phyloP scores from a whole-genome alignment of 2,113 vertebrate genomes.

The Salvelinus sp. region DNA sequence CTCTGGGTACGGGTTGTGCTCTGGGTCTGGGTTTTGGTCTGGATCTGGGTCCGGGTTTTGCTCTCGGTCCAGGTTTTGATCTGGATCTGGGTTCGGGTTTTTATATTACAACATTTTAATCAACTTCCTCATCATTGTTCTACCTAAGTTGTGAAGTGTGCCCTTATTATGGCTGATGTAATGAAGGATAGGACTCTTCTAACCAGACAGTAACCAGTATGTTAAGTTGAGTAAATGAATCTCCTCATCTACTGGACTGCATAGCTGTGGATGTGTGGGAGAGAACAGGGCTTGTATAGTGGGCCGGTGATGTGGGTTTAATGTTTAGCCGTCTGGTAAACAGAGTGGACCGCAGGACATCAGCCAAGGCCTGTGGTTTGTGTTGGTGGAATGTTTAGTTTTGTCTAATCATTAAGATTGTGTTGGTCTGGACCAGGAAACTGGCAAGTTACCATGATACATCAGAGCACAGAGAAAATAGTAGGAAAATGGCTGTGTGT shows the following conservation, averaged over 20 bases:
- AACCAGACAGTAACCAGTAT: not conserved
- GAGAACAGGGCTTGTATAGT: slow-evolving; percentile 23
- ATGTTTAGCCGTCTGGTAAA: slow-evolving; percentile 61
- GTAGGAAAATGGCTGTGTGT: not conserved
- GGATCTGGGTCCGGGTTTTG: not conserved
- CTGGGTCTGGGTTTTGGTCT: not conserved
- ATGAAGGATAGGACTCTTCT: not conserved
- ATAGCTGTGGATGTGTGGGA: not conserved
- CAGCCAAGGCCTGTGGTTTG: slow-evolving; percentile 4
- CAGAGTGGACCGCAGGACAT: slow-evolving; percentile 30
- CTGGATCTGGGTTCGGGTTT: not conserved
- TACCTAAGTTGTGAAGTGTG: not conserved
- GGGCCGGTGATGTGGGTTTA: slow-evolving; percentile 45
- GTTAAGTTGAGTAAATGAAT: slow-evolving; percentile 39
- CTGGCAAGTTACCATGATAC: not conserved
- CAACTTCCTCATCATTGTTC: not conserved
- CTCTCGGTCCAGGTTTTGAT: not conserved
- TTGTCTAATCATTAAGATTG: slow-evolving; percentile 60
- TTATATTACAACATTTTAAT: not conserved
- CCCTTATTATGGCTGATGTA: not conserved
- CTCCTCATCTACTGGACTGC: not conserved
- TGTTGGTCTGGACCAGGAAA: slow-evolving; percentile 21
- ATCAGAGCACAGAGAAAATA: no score
- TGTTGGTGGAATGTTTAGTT: slow-evolving; percentile 29
- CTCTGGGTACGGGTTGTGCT: no score